Evolutionary conservation across 37 sponge, comb jelly and placozoan genomes (phyloP).

Genomic region (Agelas oroides): DNA sequence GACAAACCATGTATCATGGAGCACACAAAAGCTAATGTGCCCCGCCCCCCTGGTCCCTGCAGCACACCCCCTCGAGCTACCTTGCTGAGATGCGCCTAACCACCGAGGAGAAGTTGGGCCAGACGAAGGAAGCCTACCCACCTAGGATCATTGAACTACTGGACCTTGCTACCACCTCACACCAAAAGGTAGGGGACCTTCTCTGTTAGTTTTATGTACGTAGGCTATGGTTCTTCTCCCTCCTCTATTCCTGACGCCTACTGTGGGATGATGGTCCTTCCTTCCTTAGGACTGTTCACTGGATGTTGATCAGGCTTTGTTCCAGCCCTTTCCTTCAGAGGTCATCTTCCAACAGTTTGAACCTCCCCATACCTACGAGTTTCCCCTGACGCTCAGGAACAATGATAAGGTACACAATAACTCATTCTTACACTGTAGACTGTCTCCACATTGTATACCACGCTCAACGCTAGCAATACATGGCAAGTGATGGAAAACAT

Average conservation of each 20-base stretch:
- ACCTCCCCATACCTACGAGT: slow-evolving; percentile 75
- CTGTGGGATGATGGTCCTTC: too few species aligned
- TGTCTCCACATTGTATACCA: too few species aligned
- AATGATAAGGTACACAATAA: slow-evolving; percentile 73
- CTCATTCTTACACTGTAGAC: too few species aligned
- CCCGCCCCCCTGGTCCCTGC: background rate
- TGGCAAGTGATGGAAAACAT: too few species aligned
- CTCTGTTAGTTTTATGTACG: too few species aligned
- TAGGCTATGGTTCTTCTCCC: too few species aligned
- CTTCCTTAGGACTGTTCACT: slow-evolving; percentile 67
- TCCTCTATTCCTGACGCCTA: too few species aligned
- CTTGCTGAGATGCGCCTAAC: slow-evolving; percentile 75
- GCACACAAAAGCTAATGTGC: background rate
- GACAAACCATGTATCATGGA: background rate
- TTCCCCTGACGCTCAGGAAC: slow-evolving; percentile 86
- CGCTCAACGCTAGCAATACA: too few species aligned
- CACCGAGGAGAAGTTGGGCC: slow-evolving; percentile 80
- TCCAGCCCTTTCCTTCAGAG: slow-evolving; percentile 94
- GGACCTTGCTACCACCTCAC: slow-evolving; percentile 83
- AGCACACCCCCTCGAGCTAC: slow-evolving; percentile 87
- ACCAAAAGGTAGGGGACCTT: slow-evolving; percentile 70
- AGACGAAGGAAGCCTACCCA: slow-evolving; percentile 65
- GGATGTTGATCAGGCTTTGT: slow-evolving; percentile 87
- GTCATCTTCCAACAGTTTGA: slow-evolving; percentile 92
- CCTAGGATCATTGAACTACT: slow-evolving; percentile 91